Conservation (phyloP, 2,888 invertebrate species). For the Strigamia maritima region DNA sequence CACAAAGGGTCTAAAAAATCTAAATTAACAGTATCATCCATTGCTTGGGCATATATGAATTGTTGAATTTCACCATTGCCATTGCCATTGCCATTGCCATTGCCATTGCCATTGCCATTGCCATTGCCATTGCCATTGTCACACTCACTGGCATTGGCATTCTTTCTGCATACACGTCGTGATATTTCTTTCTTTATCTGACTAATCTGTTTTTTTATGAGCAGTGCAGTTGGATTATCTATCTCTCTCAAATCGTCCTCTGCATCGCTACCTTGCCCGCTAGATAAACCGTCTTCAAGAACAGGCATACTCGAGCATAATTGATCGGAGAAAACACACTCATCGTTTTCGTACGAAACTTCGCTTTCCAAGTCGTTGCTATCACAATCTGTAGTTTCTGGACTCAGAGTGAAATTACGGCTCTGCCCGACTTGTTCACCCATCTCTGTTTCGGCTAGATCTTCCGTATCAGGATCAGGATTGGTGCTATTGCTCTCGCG, state of each 20-base stretch:
- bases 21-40: conserved; percentile 42
- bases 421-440: conserved; percentile 63
- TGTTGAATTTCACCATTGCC: neutral
- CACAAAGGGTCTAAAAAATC: conserved; percentile 44
- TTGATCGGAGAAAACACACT: conserved; percentile 54
- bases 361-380: conserved; percentile 84
- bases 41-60: neutral
- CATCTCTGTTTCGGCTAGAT: conserved; percentile 59
- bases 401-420: conserved; percentile 82
- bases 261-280: conserved; percentile 87
- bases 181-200: conserved; percentile 71
- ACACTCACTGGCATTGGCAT: too few relatives aligned
- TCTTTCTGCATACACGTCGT: conserved; percentile 46
- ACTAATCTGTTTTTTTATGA: conserved; percentile 65
- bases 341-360: conserved; percentile 61
- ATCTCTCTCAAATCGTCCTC: conserved; percentile 61
- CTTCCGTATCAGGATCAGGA: conserved; percentile 55
- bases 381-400: conserved; percentile 89
- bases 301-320: conserved; percentile 67
- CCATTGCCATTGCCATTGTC: too few relatives aligned
- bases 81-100: too few relatives aligned
- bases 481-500: conserved; percentile 50
- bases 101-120: too few relatives aligned
- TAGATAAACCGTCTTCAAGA: conserved; percentile 88
- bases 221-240: conserved; percentile 71